These are phyloP conservation scores for Hestina assimilis DNA, from an alignment of 1,140 invertebrate genomes.

Conservation along the genomic window DNA sequence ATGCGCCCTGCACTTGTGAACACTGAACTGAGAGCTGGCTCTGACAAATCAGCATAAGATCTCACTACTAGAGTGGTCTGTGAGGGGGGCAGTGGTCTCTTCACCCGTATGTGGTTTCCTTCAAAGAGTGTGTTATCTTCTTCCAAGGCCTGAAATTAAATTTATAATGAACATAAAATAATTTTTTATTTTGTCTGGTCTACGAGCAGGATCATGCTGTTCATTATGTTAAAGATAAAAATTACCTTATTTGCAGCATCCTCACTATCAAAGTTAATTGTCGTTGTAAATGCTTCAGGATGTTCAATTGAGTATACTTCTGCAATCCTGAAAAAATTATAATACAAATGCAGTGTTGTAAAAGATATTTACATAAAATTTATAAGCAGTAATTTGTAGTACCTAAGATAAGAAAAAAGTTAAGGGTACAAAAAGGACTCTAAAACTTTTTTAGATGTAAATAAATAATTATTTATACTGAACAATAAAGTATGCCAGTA, in stretches of 20 bases:
- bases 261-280: constrained; percentile 49
- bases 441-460: not conserved
- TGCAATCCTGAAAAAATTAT: constrained; percentile 47
- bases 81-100: constrained; percentile 32
- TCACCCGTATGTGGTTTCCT: constrained; percentile 44
- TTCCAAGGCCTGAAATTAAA: constrained; percentile 43
- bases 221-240: too few species aligned
- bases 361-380: not conserved
- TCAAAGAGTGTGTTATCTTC: constrained; percentile 42
- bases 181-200: not conserved
- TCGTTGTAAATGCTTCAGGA: constrained; percentile 55
- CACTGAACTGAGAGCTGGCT: constrained; percentile 38
- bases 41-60: constrained; percentile 38
- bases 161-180: not conserved
- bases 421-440: too few species aligned
- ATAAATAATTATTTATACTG: too few species aligned
- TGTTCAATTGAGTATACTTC: constrained; percentile 54
- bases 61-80: constrained; percentile 51
- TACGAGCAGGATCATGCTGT: too few species aligned
- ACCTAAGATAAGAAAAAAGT: too few species aligned
- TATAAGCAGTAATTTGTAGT: too few species aligned
- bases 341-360: not conserved
- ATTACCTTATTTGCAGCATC: constrained; percentile 49
- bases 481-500: too few species aligned
- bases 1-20: constrained; percentile 46